phyloP scores from a whole-genome alignment of 2,888 invertebrate genomes.

The Eupithecia subumbrata region DNA sequence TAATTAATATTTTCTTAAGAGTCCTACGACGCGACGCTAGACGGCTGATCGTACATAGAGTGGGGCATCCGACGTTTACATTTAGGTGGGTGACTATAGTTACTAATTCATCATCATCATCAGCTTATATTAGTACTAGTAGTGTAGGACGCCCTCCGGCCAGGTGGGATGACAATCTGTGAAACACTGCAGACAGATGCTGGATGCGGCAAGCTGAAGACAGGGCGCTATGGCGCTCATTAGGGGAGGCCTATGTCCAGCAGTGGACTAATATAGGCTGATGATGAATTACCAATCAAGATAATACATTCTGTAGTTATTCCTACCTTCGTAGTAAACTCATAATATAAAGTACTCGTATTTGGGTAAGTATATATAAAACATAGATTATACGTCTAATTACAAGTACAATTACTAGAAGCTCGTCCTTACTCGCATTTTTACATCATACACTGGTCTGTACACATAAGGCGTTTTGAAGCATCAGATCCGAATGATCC shows the following conservation, averaged over 20 bases:
- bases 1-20: not conserved
- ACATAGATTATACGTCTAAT: not conserved
- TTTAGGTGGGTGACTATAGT: not conserved
- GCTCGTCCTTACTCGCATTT: not conserved
- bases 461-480: not conserved
- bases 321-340: not conserved
- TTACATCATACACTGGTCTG: not conserved
- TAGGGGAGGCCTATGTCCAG: too few relatives aligned
- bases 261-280: too few relatives aligned
- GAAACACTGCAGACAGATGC: too few relatives aligned
- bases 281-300: too few relatives aligned
- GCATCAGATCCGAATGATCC: not conserved
- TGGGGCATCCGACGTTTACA: not conserved
- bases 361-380: not conserved
- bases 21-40: not conserved
- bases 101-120: too few relatives aligned
- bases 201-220: too few relatives aligned
- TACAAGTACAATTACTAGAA: slow-evolving; percentile 1
- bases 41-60: not conserved
- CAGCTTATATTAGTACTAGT: too few relatives aligned
- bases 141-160: too few relatives aligned
- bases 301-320: not conserved
- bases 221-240: too few relatives aligned
- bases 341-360: not conserved
- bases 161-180: too few relatives aligned